Conservation (phyloP, 2,797 vertebrate genomes). For the Echeneis naucrates region DNA sequence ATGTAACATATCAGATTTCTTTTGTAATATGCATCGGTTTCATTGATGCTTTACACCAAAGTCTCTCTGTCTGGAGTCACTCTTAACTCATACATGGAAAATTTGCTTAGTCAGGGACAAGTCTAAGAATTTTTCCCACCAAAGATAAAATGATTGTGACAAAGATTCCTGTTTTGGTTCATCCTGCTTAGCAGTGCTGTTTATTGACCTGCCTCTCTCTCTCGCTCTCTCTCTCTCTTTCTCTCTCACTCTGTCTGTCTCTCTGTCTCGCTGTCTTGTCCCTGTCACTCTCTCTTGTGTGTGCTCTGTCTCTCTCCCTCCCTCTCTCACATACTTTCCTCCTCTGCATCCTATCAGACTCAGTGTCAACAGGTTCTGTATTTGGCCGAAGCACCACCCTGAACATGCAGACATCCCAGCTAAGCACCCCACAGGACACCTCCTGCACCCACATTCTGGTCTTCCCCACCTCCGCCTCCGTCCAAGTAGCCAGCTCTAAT, state of each 20-base stretch:
- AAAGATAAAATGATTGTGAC: neutral
- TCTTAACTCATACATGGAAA: neutral
- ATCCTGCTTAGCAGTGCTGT: neutral
- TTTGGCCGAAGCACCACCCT: slow-evolving; percentile 98
- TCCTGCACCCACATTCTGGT: slow-evolving; percentile 99
- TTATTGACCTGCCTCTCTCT: slow-evolving; percentile 5
- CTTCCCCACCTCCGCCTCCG: slow-evolving; percentile 96
- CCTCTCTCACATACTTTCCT: too few relatives aligned
- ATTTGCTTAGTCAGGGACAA: neutral
- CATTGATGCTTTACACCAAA: neutral
- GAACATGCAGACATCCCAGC: slow-evolving; percentile 97
- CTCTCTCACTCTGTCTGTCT: too few relatives aligned
- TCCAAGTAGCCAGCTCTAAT: slow-evolving; percentile 94
- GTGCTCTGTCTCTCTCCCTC: neutral
- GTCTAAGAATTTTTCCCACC: neutral
- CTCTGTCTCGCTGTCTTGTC: neutral
- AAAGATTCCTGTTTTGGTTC: slow-evolving; percentile 6
- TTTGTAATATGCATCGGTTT: neutral
- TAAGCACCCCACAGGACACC: slow-evolving; percentile 98
- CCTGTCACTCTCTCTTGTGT: too few relatives aligned
- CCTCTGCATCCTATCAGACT: slow-evolving; percentile 84
- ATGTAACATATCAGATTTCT: neutral
- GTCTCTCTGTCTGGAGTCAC: neutral
- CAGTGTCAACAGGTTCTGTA: slow-evolving; percentile 96
- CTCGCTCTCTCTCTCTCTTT: neutral